Evolutionary conservation across 2,888 invertebrate genomes (phyloP), one percentile per base, ranked within the genome.

Genomic region (Carcina quercana): DNA sequence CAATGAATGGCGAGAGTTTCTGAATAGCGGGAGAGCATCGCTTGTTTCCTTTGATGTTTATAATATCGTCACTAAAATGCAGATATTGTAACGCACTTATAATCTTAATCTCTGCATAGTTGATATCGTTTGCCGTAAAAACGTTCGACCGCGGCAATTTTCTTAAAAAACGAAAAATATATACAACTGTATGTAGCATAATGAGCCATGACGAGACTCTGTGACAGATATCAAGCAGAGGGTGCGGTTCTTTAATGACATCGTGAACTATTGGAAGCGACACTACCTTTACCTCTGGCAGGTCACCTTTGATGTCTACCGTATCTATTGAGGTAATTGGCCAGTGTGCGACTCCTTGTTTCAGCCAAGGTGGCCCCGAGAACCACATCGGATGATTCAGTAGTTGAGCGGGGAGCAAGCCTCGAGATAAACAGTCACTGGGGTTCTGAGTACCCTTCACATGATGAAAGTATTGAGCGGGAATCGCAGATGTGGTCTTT

Each of bases 41-140:
- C 20, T 35, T 32, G 3, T 37, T n/a, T 27, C 24, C 3, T 17
- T 2, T 25, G 1, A 48, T 8, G 2, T 15, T 28, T 6, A 14
- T 25, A 15, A 14, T 2, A 3, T 14, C 17, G 6, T 35, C 35
- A 7, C 14, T 25, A 19, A 29, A 31, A 2, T 21, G 13, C 1
- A 35, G 7, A 13, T 35, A 30, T 1, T 30, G 30, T 13, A 17
- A 28, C 15, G n/a, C n/a, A n/a, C n/a, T 40, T n/a, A 46, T 35
- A 15, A 46, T 33, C 6, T 21, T 35, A 10, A 22, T 25, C 20
- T 31, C 38, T 13, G 42, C 31, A n/a, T n/a, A n/a, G n/a, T n/a
- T n/a, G n/a, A n/a, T n/a, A n/a, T n/a, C n/a, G n/a, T n/a, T n/a
- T n/a, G n/a, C n/a, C n/a, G n/a, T n/a, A n/a, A n/a, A n/a, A n/a